These are phyloP conservation scores for Tarsius wallacei DNA, from an alignment of 2,797 vertebrate genomes.

Conservation along the genomic window DNA sequence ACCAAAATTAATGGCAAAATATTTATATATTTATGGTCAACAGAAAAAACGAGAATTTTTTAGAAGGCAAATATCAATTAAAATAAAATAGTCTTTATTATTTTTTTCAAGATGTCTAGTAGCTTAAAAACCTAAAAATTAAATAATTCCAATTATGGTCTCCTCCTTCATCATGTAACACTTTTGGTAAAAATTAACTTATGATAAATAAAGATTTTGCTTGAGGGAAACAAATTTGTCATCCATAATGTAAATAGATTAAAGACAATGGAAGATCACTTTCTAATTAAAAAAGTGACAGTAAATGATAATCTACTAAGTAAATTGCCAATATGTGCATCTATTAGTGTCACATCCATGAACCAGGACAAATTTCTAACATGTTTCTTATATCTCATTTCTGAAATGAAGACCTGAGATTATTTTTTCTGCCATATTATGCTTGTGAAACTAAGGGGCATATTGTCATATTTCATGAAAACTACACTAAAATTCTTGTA, in stretches of 20 bases:
- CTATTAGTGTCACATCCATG: conserved; percentile 85
- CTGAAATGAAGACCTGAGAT: conserved; percentile 75
- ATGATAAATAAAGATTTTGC: conserved; percentile 81
- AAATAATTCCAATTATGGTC: conserved; percentile 69
- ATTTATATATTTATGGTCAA: conserved; percentile 3
- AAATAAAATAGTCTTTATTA: conserved; percentile 11
- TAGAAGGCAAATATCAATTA: background rate
- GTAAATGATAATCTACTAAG: conserved; percentile 87
- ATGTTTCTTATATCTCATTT: conserved; percentile 82
- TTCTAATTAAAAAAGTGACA: conserved; percentile 88
- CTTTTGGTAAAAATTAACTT: conserved; percentile 77
- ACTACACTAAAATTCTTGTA: conserved; percentile 18
- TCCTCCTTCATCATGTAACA: conserved; percentile 41
- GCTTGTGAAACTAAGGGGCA: conserved; percentile 43
- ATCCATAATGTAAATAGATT: conserved; percentile 86
- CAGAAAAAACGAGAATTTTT: background rate
- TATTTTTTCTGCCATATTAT: conserved; percentile 76
- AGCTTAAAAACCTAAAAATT: conserved; percentile 61
- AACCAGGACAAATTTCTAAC: conserved; percentile 80
- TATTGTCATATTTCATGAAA: conserved; percentile 58
- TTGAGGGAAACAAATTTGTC: conserved; percentile 87
- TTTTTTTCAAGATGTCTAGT: conserved; percentile 2
- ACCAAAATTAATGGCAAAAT: conserved; percentile 42
- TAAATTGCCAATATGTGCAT: conserved; percentile 85
- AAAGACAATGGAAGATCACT: conserved; percentile 86